A percentile compares a stretch with the other conserved stretches of the same genome.
Conservation (phyloP, 1,140 invertebrate species). For the Diorhabda carinulata region DNA sequence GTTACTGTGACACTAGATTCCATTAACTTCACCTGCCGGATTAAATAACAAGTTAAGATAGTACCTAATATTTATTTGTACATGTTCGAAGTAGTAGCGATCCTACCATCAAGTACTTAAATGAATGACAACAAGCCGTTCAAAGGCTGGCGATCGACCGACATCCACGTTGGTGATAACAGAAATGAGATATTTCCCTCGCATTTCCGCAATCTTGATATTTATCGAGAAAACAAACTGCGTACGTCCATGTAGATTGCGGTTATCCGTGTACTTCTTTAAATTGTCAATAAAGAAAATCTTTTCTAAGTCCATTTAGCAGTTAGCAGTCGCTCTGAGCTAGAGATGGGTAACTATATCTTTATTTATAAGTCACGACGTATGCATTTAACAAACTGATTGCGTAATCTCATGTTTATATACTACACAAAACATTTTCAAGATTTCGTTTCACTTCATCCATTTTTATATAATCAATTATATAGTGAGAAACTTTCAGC, state of each 20-base stretch:
- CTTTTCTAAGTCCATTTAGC: conserved; percentile 33
- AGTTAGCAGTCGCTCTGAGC: conserved; percentile 11
- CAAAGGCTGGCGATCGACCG: no score
- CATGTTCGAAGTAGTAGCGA: no score
- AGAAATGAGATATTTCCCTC: conserved; percentile 20
- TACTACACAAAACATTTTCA: conserved; percentile 1
- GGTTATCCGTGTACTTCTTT: conserved; percentile 28
- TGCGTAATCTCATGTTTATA: conserved; percentile 25
- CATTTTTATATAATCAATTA: no score
- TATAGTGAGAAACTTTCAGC: no score
- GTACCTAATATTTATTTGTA: no score
- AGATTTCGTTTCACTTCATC: no score
- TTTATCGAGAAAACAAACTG: conserved; percentile 34
- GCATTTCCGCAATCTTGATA: conserved; percentile 24
- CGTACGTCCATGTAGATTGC: conserved; percentile 27
- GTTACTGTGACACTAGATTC: no score
- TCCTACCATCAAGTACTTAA: no score
- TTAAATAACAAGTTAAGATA: no score
- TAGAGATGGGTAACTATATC: conserved; percentile 39
- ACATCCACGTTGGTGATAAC: conserved; percentile 7
- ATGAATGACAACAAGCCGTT: no score
- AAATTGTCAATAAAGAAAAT: conserved; percentile 36
- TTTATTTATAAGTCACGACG: conserved; percentile 38
- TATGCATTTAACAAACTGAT: conserved; percentile 26
- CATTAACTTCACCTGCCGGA: no score